These are phyloP conservation scores for Timandra comae DNA, from an alignment of 2,888 invertebrate genomes.

Conservation along the genomic window DNA sequence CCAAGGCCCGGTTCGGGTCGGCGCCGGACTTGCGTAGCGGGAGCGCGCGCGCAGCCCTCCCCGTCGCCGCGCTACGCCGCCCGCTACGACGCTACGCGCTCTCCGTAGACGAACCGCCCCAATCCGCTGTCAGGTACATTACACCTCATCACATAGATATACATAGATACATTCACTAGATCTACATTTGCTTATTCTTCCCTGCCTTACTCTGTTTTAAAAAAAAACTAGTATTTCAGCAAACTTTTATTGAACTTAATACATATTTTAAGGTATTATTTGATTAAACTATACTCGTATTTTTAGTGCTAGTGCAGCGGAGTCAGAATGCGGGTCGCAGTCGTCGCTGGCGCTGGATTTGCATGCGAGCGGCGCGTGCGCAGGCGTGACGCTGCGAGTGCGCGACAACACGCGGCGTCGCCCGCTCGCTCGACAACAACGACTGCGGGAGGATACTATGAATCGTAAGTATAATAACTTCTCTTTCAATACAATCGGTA, in stretches of 20 bases:
- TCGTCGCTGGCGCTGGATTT: slow-evolving; percentile 86
- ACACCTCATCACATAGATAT: too few relatives aligned
- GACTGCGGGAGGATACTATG: slow-evolving; percentile 82
- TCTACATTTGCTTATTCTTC: slow-evolving; percentile 5
- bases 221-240: too few relatives aligned
- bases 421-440: slow-evolving; percentile 84
- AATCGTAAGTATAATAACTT: slow-evolving; percentile 68
- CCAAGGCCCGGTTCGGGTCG: slow-evolving; percentile 73
- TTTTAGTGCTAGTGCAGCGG: slow-evolving; percentile 59
- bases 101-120: slow-evolving; percentile 86
- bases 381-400: slow-evolving; percentile 75
- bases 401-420: slow-evolving; percentile 84
- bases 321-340: slow-evolving; percentile 77
- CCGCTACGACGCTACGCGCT: slow-evolving; percentile 86
- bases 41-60: slow-evolving; percentile 47
- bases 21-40: slow-evolving; percentile 76
- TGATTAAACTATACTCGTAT: slow-evolving; percentile 1
- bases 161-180: too few relatives aligned
- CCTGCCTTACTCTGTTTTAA: too few relatives aligned
- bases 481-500: background rate
- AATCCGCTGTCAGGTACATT: slow-evolving; percentile 61
- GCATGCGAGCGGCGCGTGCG: slow-evolving; percentile 75
- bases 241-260: too few relatives aligned
- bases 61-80: slow-evolving; percentile 59
- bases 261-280: slow-evolving; percentile 4